These are phyloP conservation scores for Limulus polyphemus DNA, from an alignment of 2,888 invertebrate genomes.

Conservation along the genomic window DNA sequence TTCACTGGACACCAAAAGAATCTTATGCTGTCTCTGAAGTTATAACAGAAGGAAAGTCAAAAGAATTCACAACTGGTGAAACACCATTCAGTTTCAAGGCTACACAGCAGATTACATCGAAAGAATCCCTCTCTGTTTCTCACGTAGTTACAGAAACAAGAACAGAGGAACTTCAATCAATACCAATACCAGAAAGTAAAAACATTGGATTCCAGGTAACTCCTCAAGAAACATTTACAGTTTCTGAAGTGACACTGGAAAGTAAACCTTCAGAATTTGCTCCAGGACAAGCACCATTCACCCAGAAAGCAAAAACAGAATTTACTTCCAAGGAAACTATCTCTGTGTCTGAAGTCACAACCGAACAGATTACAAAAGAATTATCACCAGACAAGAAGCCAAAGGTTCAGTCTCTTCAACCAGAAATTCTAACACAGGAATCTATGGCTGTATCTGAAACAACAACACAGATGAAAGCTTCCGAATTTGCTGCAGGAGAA, in stretches of 20 bases:
- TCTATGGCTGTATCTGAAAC: conserved; percentile 18
- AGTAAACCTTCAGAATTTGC: conserved; percentile 19
- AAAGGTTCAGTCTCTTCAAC: conserved; percentile 5
- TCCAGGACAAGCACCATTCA: conserved; percentile 33
- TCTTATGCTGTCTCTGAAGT: conserved; percentile 17
- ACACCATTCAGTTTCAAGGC: conserved; percentile 18
- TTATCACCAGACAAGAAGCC: conserved; percentile 6
- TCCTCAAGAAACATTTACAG: conserved; percentile 21
- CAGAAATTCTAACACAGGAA: conserved; percentile 17
- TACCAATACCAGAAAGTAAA: conserved; percentile 11
- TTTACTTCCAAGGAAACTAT: conserved; percentile 41
- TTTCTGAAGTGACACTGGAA: conserved; percentile 22
- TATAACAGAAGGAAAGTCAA: conserved; percentile 14
- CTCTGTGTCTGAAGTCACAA: conserved; percentile 17
- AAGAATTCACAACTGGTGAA: conserved; percentile 15
- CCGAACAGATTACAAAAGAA: conserved; percentile 13
- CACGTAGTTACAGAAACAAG: conserved; percentile 14
- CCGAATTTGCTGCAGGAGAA: conserved; percentile 16
- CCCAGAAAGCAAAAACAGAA: conserved; percentile 42
- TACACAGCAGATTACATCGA: conserved; percentile 11
- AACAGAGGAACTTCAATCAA: conserved; percentile 11
- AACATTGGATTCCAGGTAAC: conserved; percentile 13
- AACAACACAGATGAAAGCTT: conserved; percentile 19
- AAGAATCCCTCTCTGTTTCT: conserved; percentile 16
- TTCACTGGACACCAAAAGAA: conserved; percentile 13